phyloP scores from a whole-genome alignment of 2,113 vertebrate genomes.

The Coracopsis vasa region DNA sequence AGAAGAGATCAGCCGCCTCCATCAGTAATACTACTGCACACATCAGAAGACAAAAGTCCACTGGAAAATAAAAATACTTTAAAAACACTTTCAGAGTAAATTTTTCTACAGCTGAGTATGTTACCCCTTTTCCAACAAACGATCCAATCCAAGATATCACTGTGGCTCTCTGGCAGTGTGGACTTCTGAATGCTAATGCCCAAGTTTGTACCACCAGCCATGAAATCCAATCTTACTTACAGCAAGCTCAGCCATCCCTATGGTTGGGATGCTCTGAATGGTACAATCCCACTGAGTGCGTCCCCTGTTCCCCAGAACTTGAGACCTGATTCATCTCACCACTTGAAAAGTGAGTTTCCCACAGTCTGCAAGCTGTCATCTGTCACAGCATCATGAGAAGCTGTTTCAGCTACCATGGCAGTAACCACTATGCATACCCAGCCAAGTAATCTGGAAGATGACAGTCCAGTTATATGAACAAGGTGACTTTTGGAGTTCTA shows the following conservation, averaged over 20 bases:
- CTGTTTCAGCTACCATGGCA: background rate
- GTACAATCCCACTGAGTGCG: background rate
- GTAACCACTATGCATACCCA: background rate
- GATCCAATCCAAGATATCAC: fast-evolving
- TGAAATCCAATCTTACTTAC: background rate
- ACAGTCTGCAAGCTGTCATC: background rate
- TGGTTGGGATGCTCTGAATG: background rate
- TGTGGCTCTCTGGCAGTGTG: background rate
- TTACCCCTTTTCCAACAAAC: background rate
- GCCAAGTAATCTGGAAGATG: background rate
- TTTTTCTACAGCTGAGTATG: background rate
- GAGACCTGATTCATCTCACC: background rate
- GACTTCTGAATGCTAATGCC: background rate
- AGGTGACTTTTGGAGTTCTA: background rate
- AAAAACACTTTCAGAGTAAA: background rate
- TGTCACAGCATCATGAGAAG: background rate
- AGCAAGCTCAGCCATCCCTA: background rate
- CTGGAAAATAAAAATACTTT: background rate
- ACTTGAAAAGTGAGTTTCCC: background rate
- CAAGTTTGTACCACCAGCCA: background rate
- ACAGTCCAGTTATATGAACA: background rate
- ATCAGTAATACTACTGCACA: background rate
- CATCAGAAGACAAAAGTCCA: background rate
- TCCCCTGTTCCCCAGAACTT: background rate
- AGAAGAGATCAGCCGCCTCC: background rate